These are phyloP conservation scores for Parnassius orleans DNA, from an alignment of 2,888 invertebrate genomes.

Conservation along the genomic window DNA sequence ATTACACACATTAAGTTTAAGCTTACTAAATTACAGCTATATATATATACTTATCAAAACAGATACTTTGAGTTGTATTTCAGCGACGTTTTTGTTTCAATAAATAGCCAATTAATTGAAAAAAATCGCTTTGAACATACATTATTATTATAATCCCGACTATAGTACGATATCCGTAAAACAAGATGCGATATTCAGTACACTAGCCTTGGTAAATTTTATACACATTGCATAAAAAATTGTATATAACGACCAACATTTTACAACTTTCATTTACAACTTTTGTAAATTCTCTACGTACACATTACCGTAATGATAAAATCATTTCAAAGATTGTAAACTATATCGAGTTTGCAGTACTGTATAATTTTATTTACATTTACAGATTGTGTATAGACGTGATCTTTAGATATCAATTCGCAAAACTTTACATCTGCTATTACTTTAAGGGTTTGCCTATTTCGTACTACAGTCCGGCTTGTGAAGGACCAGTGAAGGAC, in stretches of 20 bases:
- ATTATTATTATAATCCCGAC: neutral
- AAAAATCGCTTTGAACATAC: neutral
- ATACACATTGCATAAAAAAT: too few relatives aligned
- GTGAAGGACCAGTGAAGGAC: neutral
- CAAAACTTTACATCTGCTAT: too few relatives aligned
- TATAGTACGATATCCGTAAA: neutral
- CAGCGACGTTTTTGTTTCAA: conserved; percentile 33
- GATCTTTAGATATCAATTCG: too few relatives aligned
- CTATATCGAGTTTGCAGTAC: neutral
- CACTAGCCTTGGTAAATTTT: neutral
- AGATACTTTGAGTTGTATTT: conserved; percentile 34
- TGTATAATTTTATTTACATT: neutral
- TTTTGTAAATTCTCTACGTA: too few relatives aligned
- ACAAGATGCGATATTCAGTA: neutral
- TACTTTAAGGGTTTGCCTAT: neutral
- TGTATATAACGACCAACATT: too few relatives aligned
- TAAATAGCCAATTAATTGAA: conserved; percentile 23
- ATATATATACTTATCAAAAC: conserved; percentile 57
- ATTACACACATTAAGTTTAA: conserved; percentile 35
- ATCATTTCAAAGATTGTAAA: neutral
- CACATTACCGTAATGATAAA: too few relatives aligned
- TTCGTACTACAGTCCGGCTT: neutral
- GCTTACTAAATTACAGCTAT: conserved; percentile 63
- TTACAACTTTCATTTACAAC: too few relatives aligned
- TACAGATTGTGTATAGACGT: too few relatives aligned